Base-by-base conservation (phyloP, 1,140 invertebrate genomes). In the Bombus terrestris region DNA sequence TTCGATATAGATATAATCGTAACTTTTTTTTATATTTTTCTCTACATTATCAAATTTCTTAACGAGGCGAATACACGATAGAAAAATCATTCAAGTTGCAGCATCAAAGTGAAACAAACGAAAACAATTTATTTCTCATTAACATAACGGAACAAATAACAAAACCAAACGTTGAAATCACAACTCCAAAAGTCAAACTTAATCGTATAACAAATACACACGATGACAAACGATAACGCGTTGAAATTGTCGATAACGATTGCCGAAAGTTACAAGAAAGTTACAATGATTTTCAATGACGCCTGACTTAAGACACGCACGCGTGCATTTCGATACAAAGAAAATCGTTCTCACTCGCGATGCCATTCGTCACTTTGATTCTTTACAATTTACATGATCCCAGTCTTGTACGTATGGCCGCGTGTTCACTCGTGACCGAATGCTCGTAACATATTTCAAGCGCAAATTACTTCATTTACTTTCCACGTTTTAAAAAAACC, bases 401-500 rank as follows among this genome's bases (percentile, higher is more conserved):
- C 39, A 41, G 22, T 32, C 13, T 35, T 22, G 9, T 22, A 35
- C 15, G 47, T 68, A 62, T 32, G 22, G 25, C 3, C 37, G 22
- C 28, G 64, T 78, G 53, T 39, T 53, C 53, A 22, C 76, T 22
- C 53, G 68, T 39, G 66, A 73, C 76, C 68, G 41, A 85, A 62
- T 80, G 57, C 41, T 41, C 13, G 12, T 57, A 37, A 74, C 83
- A 72, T 85, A 85, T 84, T 71, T 69, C 68, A 18, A 72, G 76
- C 80, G 83, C 77, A 85, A 85, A 80, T 68, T 80, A 80, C 47
- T 25, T 68, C 83, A 85, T 80, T 85, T 85, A 73, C 83, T 85
- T 80, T 66, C 68, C 41, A 53, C 66, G 68, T 72, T 53, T 64
- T 72, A 72, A 85, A 84, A 85, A 85, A 85, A 85, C 77, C 83